These are phyloP conservation scores for Agelastica alni DNA, from an alignment of 2,888 invertebrate genomes.

Conservation along the genomic window DNA sequence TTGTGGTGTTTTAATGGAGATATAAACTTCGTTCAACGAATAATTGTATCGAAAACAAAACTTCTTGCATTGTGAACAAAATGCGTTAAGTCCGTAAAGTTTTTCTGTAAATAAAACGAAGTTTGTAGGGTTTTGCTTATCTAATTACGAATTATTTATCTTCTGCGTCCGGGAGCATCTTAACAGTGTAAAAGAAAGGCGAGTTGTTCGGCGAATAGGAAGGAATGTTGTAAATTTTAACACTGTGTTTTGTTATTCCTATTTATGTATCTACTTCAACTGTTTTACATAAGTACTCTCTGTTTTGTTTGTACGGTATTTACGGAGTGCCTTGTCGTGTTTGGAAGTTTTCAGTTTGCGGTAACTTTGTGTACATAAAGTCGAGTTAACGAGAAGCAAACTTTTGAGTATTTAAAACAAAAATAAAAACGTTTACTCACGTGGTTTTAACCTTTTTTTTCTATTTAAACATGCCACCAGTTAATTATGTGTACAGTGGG, in stretches of 20 bases:
- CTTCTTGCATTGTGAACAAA: no score
- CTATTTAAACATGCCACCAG: no score
- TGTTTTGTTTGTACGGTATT: slow-evolving; percentile 18
- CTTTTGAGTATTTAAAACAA: not conserved
- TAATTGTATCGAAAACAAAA: no score
- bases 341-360: slow-evolving; percentile 1
- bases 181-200: slow-evolving; percentile 5
- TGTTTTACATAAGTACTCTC: slow-evolving; percentile 18
- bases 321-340: not conserved
- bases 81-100: no score
- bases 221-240: slow-evolving; percentile 8
- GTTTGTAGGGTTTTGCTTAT: slow-evolving; percentile 13
- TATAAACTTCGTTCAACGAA: no score
- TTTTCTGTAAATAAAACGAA: no score
- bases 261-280: slow-evolving; percentile 11
- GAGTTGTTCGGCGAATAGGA: slow-evolving; percentile 2
- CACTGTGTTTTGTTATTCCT: slow-evolving; percentile 11
- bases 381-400: not conserved
- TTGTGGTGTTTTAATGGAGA: no score
- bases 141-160: slow-evolving; percentile 15
- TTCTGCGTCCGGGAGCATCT: slow-evolving; percentile 10
- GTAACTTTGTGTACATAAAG: not conserved
- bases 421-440: no score
- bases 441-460: no score
- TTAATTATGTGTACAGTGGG: no score